Percentiles rank a stretch among this genome's conserved stretches.
phyloP scores from a whole-genome alignment of 2,797 vertebrate species.

The Spondyliosoma cantharus region DNA sequence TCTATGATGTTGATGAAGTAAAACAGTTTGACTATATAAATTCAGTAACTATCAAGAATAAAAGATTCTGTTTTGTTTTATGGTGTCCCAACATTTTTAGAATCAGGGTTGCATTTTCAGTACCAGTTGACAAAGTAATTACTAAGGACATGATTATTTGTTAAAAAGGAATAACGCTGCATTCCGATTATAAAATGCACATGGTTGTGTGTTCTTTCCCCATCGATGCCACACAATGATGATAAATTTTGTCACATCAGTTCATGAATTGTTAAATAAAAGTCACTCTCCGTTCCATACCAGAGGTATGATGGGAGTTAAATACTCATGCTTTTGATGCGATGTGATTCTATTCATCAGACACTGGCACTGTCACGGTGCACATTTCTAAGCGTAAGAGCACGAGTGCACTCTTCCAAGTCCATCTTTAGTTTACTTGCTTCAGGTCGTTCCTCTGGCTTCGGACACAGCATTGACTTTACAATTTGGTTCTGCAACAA shows the following conservation, averaged over 20 bases:
- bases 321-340: not conserved
- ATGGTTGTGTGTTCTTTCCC: not conserved
- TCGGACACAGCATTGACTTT: slow-evolving; percentile 58
- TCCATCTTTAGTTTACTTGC: slow-evolving; percentile 55
- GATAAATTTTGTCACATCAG: not conserved
- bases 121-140: not conserved
- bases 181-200: slow-evolving; percentile 3
- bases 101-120: not conserved
- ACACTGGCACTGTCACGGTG: not conserved
- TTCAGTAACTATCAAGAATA: too few species aligned
- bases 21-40: too few species aligned
- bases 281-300: not conserved
- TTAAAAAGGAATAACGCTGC: not conserved
- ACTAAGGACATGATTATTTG: slow-evolving; percentile 14
- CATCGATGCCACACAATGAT: not conserved
- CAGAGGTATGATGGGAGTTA: too few species aligned
- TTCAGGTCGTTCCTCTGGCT: slow-evolving; percentile 69
- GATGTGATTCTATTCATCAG: slow-evolving; percentile 17
- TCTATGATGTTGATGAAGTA: too few species aligned
- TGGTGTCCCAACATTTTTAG: too few species aligned
- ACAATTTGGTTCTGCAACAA: slow-evolving; percentile 62
- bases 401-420: slow-evolving; percentile 14
- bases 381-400: not conserved
- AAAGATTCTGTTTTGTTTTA: too few species aligned
- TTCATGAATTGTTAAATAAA: slow-evolving; percentile 2